Evolutionary conservation across 2,797 vertebrate species (phyloP).

Genomic region (Chaunax sp.): DNA sequence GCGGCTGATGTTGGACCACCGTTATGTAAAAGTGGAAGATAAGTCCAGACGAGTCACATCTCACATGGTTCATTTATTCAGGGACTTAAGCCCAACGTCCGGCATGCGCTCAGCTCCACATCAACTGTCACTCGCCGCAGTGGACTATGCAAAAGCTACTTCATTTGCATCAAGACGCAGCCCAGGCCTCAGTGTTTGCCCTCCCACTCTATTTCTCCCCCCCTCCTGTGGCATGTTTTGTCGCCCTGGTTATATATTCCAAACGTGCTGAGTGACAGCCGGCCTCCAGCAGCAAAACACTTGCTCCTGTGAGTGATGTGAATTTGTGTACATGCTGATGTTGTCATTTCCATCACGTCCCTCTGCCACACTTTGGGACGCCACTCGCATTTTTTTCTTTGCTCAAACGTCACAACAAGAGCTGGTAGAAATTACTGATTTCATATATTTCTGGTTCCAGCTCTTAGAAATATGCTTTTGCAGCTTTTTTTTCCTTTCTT

Average conservation of each 20-base stretch:
- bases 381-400: slow-evolving; percentile 40
- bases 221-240: slow-evolving; percentile 15
- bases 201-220: slow-evolving; percentile 31
- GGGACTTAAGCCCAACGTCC: background rate
- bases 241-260: slow-evolving; percentile 49
- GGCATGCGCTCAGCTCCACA: background rate
- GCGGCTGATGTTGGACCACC: background rate
- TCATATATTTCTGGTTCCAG: slow-evolving; percentile 3
- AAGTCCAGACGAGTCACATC: background rate
- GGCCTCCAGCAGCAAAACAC: slow-evolving; percentile 51
- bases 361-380: slow-evolving; percentile 34
- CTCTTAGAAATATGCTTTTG: background rate
- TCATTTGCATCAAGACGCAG: slow-evolving; percentile 49
- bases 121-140: slow-evolving; percentile 9
- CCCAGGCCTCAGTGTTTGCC: slow-evolving; percentile 46
- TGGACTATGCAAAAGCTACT: slow-evolving; percentile 31
- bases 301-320: slow-evolving; percentile 43
- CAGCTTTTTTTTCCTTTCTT: background rate
- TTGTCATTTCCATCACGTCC: slow-evolving; percentile 58
- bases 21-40: slow-evolving; percentile 10
- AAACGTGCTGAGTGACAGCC: slow-evolving; percentile 61
- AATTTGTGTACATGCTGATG: slow-evolving; percentile 46
- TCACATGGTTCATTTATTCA: slow-evolving; percentile 2
- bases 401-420: slow-evolving; percentile 45
- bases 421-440: slow-evolving; percentile 26